Conservation (phyloP, 2,113 vertebrate genomes). For the Bombycilla garrulus region DNA sequence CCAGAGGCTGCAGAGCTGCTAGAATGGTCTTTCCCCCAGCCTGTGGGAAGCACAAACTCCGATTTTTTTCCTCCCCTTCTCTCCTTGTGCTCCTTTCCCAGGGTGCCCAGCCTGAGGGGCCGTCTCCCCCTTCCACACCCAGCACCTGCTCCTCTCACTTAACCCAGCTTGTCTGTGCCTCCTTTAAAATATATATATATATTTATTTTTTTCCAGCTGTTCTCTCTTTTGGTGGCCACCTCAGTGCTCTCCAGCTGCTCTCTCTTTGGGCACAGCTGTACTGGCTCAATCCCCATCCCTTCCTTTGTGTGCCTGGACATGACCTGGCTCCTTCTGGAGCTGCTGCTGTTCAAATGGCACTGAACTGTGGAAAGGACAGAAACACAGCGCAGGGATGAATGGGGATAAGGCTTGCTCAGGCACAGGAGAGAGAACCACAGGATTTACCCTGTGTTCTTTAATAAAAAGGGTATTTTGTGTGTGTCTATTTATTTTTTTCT, state of each 20-base stretch:
- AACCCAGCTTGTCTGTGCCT: background rate
- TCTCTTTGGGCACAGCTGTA: background rate
- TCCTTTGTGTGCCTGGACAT: background rate
- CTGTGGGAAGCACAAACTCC: background rate
- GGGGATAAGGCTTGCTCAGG: background rate
- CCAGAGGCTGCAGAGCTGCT: background rate
- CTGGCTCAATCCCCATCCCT: background rate
- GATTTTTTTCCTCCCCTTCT: background rate
- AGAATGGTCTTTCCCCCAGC: accelerated
- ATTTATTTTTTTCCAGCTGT: background rate
- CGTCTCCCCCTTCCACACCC: background rate
- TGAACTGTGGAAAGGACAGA: background rate
- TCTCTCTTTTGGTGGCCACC: background rate
- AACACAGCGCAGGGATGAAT: background rate
- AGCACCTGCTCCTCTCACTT: background rate
- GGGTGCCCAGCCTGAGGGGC: accelerated
- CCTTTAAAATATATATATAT: background rate
- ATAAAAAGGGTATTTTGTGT: background rate
- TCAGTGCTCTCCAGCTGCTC: background rate
- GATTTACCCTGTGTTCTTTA: background rate
- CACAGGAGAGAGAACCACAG: background rate
- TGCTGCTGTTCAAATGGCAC: background rate
- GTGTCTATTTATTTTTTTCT: background rate
- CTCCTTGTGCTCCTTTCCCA: accelerated
- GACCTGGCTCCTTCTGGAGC: background rate